phyloP scores from a whole-genome alignment of 53 echinoderm and acorn worm genomes.

The Zoroaster sp. region DNA sequence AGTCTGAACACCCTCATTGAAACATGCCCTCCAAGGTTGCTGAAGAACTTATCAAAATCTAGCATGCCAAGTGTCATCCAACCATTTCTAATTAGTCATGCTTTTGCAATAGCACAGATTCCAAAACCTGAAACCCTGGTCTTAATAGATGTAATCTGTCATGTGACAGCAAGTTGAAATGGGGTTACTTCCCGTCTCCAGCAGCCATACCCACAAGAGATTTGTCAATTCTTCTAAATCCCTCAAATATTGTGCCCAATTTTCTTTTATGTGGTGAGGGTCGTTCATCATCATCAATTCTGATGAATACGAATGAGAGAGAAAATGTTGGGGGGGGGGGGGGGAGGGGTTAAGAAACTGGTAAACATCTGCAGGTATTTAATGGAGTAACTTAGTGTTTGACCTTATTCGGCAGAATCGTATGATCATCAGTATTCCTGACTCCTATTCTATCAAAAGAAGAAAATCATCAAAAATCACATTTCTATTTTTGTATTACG shows the following conservation, averaged over 20 bases:
- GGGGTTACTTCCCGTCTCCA: background rate
- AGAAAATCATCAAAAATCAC: too few relatives aligned
- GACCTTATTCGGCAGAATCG: background rate
- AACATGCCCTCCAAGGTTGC: background rate
- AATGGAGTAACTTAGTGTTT: background rate
- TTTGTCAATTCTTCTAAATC: background rate
- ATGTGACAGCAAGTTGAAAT: background rate
- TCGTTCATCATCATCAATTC: background rate
- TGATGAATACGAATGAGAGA: background rate
- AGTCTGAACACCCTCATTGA: too few relatives aligned
- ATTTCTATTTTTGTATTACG: too few relatives aligned
- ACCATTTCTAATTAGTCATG: background rate
- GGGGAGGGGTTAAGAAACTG: background rate
- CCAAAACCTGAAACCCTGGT: background rate
- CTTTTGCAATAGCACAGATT: background rate
- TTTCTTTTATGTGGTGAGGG: background rate
- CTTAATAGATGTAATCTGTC: constrained; percentile 51
- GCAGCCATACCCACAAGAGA: background rate
- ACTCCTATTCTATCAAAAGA: too few relatives aligned
- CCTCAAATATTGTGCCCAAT: background rate
- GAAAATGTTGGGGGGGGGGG: background rate
- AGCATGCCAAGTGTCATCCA: background rate
- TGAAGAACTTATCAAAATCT: background rate
- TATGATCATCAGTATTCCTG: background rate
- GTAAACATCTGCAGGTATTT: background rate